Evolutionary conservation across 2,113 vertebrate species (phyloP).

Genomic region (Aptenodytes forsteri): DNA sequence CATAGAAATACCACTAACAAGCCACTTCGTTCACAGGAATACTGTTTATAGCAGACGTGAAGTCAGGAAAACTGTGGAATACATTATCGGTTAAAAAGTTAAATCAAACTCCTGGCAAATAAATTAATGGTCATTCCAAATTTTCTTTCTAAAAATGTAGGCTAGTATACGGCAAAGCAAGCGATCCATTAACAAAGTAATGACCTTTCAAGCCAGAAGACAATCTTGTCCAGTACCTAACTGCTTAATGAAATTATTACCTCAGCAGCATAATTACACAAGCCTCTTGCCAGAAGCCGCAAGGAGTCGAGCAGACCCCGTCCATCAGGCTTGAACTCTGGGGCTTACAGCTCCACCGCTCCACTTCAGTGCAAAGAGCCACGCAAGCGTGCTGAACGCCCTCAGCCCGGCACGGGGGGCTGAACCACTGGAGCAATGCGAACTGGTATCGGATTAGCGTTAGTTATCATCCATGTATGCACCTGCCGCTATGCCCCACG

Average conservation of each 20-base stretch:
- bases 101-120: background rate
- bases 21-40: background rate
- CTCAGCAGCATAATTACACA: background rate
- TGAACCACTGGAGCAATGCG: background rate
- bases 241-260: background rate
- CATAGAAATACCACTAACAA: background rate
- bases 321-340: background rate
- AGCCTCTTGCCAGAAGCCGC: background rate
- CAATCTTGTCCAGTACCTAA: background rate
- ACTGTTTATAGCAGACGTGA: background rate
- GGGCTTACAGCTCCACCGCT: background rate
- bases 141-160: background rate
- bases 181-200: background rate
- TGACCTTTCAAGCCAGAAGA: background rate
- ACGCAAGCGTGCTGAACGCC: rapidly evolving
- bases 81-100: background rate
- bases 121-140: background rate
- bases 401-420: rapidly evolving
- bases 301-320: background rate
- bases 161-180: background rate
- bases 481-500: rapidly evolving
- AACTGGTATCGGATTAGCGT: background rate
- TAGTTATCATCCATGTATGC: background rate
- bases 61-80: slow-evolving; percentile 22
- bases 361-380: background rate